These are phyloP conservation scores for Ochlodes sylvanus DNA, from an alignment of 2,888 invertebrate genomes.

Conservation along the genomic window DNA sequence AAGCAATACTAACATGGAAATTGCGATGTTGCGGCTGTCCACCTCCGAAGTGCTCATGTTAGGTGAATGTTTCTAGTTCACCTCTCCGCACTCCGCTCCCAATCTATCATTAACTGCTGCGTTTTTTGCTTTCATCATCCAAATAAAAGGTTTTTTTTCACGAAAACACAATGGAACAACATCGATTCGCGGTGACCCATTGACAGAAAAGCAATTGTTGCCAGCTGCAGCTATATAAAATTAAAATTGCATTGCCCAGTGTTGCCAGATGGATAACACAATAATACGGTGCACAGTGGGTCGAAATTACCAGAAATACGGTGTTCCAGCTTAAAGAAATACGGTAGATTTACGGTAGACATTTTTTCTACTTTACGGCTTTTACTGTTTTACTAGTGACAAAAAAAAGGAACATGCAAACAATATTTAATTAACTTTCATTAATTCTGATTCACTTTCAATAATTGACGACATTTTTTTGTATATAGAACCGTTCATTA, in stretches of 20 bases:
- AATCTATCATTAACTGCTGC: slow-evolving; percentile 61
- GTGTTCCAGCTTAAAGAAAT: no score
- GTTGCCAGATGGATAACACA: no score
- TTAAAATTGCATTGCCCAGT: neutral
- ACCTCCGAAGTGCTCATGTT: slow-evolving; percentile 79
- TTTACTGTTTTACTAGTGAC: no score
- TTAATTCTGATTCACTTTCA: no score
- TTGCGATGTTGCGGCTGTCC: slow-evolving; percentile 77
- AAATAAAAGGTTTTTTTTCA: slow-evolving; percentile 66
- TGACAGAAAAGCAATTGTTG: slow-evolving; percentile 47
- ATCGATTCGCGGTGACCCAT: slow-evolving; percentile 54
- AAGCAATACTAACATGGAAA: slow-evolving; percentile 75
- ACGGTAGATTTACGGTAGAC: no score
- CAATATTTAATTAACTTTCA: no score
- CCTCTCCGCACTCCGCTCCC: slow-evolving; percentile 58
- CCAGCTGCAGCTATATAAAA: slow-evolving; percentile 35
- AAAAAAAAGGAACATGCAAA: no score
- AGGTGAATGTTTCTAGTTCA: slow-evolving; percentile 57
- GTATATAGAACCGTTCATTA: no score
- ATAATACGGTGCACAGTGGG: no score
- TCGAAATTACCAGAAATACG: no score
- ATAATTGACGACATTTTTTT: no score
- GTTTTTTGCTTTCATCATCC: slow-evolving; percentile 80
- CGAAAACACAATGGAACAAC: slow-evolving; percentile 62
- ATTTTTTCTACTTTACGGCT: no score